Evolutionary conservation across 2,797 vertebrate species (phyloP).

Genomic region (Poecilia picta): DNA sequence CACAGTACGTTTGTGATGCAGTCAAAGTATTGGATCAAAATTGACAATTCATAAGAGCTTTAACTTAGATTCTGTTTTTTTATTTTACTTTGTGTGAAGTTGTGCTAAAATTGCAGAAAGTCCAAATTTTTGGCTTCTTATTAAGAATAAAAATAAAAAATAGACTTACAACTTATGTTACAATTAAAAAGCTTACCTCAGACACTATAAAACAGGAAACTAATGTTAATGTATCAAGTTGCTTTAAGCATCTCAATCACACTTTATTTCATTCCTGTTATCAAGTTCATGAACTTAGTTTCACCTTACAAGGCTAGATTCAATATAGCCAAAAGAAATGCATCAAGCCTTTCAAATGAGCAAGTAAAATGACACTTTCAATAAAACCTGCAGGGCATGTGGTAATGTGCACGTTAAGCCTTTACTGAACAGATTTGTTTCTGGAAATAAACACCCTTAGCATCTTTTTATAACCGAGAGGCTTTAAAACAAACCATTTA

Average conservation of each 20-base stretch:
- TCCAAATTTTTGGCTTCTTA: too few relatives aligned
- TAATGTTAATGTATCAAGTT: background rate
- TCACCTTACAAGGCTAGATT: conserved; percentile 57
- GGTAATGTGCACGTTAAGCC: conserved; percentile 19
- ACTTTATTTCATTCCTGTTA: conserved; percentile 14
- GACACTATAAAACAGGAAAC: background rate
- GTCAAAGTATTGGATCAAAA: background rate
- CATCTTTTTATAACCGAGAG: conserved; percentile 19
- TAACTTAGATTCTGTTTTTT: background rate
- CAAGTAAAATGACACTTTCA: conserved; percentile 53
- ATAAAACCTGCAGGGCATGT: conserved; percentile 45
- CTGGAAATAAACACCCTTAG: conserved; percentile 18
- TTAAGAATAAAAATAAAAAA: too few relatives aligned
- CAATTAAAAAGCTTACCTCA: background rate
- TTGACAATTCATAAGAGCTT: background rate
- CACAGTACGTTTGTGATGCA: background rate
- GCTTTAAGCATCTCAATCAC: background rate
- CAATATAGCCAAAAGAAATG: conserved; percentile 54
- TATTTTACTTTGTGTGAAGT: background rate
- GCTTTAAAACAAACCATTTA: conserved; percentile 39
- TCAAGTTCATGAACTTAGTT: conserved; percentile 68
- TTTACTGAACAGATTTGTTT: conserved; percentile 42
- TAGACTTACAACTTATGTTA: background rate
- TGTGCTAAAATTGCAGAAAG: background rate
- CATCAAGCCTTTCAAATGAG: conserved; percentile 58